Percentiles rank a stretch among this genome's conserved stretches.
Evolutionary conservation across 1,140 invertebrate species (phyloP).

Genomic region (Drosophila melanica): DNA sequence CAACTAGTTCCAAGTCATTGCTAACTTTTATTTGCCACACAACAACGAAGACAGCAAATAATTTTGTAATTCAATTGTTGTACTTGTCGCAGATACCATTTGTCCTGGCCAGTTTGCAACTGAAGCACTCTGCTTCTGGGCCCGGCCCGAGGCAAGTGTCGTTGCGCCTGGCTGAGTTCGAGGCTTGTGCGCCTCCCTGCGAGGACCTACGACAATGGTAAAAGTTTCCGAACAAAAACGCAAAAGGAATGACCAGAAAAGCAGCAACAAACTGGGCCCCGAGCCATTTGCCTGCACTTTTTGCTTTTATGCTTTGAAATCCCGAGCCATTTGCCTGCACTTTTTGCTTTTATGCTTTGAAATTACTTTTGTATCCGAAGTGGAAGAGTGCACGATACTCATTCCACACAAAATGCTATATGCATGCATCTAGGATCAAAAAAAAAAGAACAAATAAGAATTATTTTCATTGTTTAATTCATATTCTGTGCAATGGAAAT

Average conservation of each 20-base stretch:
- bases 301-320: slow-evolving; percentile 47
- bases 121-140: slow-evolving; percentile 36
- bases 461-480: too few relatives aligned
- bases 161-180: slow-evolving; percentile 39
- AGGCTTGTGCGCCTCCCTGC: slow-evolving; percentile 51
- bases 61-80: slow-evolving; percentile 80
- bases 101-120: slow-evolving; percentile 34
- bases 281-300: slow-evolving; percentile 29
- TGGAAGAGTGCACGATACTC: slow-evolving; percentile 29
- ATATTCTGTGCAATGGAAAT: not conserved
- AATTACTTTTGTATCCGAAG: slow-evolving; percentile 38
- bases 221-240: slow-evolving; percentile 64
- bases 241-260: slow-evolving; percentile 61
- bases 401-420: not conserved
- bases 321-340: slow-evolving; percentile 25
- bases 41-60: slow-evolving; percentile 52
- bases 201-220: slow-evolving; percentile 77
- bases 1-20: slow-evolving; percentile 64
- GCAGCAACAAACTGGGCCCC: slow-evolving; percentile 40
- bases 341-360: slow-evolving; percentile 36
- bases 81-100: slow-evolving; percentile 59
- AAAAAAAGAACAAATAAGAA: too few relatives aligned
- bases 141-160: slow-evolving; percentile 42
- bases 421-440: too few relatives aligned
- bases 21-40: slow-evolving; percentile 30